Base-by-base conservation (phyloP, 2,888 invertebrate species). In the Euplexia lucipara region DNA sequence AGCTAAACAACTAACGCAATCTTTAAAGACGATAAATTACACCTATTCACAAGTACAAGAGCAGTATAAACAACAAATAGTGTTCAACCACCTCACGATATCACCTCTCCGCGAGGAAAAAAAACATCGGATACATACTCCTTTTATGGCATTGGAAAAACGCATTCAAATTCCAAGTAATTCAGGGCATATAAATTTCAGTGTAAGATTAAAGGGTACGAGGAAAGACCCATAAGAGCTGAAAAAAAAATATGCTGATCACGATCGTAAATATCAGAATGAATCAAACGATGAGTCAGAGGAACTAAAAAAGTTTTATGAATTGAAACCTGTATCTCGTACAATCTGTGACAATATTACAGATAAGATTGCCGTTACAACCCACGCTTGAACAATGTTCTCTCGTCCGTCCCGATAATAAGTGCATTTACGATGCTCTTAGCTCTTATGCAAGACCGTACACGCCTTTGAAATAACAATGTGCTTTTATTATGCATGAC, bases 381-480 rank as follows among this genome's bases (percentile, higher is more conserved):
- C 72, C 65, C 65, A 76, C 72, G 61, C 58, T 44, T 16, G 18
- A 39, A 56, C 53, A 42, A 53, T 48, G 48, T 57, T 34, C 37
- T 61, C 37, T 66, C 60, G 65, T 41, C 58, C 52, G 67, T 57
- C 59, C 34, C 51, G 65, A 79, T 79, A 79, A 76, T 57, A 52
- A 64, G 58, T 67, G 56, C 72, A 52, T 79, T 78, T 62, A 72
- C 47, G 61, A 78, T 20, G 44, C 48, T 62, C 48, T 59, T 56
- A 54, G 35, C 64, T 70, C 56, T 57, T 79, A 64, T 49, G 66
- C 64, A 79, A 68, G 71, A 51, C 34, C 37, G 51, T 53, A 67
- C n/a, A n/a, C 51, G 75, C 51, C 20, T 70, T 57, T 71, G 39
- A 71, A 77, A 70, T 70, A 75, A 71, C 64, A 76, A 78, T 76